These are phyloP conservation scores for Yponomeuta sedellus DNA, from an alignment of 2,888 invertebrate genomes.

Conservation along the genomic window DNA sequence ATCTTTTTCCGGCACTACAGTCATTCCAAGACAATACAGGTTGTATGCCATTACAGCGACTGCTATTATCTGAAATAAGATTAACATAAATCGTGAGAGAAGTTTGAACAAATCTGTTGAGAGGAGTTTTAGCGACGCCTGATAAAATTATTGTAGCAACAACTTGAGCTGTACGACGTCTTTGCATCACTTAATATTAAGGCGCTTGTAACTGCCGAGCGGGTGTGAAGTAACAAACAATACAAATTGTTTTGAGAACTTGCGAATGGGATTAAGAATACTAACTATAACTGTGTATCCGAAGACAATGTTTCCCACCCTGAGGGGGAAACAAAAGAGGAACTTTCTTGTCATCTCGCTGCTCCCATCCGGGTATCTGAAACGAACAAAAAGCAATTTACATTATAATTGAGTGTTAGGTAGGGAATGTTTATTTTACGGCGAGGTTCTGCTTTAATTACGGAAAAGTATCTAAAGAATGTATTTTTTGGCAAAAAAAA, in stretches of 20 bases:
- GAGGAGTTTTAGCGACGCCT: conserved; percentile 1
- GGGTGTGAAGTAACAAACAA: background rate
- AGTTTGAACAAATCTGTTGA: background rate
- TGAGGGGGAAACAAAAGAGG: conserved; percentile 64
- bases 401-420: conserved; percentile 4
- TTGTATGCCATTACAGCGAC: conserved; percentile 55
- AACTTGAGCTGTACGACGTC: background rate
- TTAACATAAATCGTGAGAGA: background rate
- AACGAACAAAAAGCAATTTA: conserved; percentile 30
- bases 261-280: conserved; percentile 24
- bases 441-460: background rate
- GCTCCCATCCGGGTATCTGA: conserved; percentile 46
- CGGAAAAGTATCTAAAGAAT: background rate
- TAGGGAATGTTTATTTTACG: background rate
- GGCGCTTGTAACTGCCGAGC: background rate
- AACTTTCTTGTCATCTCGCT: conserved; percentile 66
- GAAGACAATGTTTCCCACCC: conserved; percentile 63
- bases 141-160: conserved; percentile 9
- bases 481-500: background rate
- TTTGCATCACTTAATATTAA: background rate
- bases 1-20: conserved; percentile 43
- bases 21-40: conserved; percentile 50
- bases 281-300: conserved; percentile 68
- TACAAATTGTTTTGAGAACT: conserved; percentile 3
- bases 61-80: conserved; percentile 44